Evolutionary conservation across 2,888 invertebrate genomes (phyloP).

Genomic region (Diadegma fenestrale): DNA sequence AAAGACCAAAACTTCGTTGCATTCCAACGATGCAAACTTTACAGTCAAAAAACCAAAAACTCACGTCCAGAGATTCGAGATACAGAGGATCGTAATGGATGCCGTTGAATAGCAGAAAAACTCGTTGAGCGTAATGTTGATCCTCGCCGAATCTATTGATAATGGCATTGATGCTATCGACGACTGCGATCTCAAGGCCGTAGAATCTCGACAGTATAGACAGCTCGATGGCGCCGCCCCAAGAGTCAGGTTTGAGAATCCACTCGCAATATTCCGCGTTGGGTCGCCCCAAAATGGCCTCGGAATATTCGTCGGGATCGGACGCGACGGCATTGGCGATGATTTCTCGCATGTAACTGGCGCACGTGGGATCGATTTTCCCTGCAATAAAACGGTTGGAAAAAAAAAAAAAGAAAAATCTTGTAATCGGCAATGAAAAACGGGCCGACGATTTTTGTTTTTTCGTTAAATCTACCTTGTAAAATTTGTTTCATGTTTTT

Average conservation of each 20-base stretch:
- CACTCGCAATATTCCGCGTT: constrained; percentile 95
- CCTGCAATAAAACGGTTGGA: constrained; percentile 83
- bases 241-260: constrained; percentile 95
- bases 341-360: constrained; percentile 92
- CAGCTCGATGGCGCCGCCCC: constrained; percentile 99
- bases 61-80: constrained; percentile 92
- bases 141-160: constrained; percentile 98
- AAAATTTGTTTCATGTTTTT: constrained; percentile 24
- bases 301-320: constrained; percentile 92
- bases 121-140: constrained; percentile 92
- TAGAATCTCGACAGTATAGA: constrained; percentile 95
- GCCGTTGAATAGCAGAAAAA: constrained; percentile 96
- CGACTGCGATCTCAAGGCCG: constrained; percentile 96
- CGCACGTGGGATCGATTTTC: constrained; percentile 91
- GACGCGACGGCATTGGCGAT: constrained; percentile 94
- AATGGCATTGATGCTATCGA: constrained; percentile 95
- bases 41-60: constrained; percentile 80
- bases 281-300: constrained; percentile 94
- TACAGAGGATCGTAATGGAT: constrained; percentile 98
- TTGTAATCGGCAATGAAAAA: not conserved
- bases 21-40: too few relatives aligned
- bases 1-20: too few relatives aligned
- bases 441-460: not conserved
- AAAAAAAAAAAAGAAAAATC: constrained; percentile 3
- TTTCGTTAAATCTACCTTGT: constrained; percentile 45